Evolutionary conservation across 2,797 vertebrate genomes (phyloP), one percentile per base, ranked within the genome.

Genomic region (Bucorvus abyssinicus): DNA sequence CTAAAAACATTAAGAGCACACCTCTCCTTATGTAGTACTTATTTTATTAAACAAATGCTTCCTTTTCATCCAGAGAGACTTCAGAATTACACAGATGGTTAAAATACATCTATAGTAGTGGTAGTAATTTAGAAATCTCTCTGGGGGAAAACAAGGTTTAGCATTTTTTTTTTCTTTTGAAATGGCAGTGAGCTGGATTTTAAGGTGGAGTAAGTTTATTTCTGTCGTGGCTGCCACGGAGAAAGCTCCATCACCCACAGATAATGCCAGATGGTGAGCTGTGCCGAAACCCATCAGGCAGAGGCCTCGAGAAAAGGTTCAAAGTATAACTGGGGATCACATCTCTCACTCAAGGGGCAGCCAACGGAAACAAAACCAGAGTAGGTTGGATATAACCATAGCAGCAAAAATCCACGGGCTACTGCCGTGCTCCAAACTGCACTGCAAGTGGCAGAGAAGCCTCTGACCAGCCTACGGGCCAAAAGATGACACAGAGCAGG

Each of bases 151-250:
- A 88, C 79, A 96, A 92, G 76, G 64, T 44, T 95, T 92, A 94
- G 87, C 42, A 68, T 76, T 79, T 78, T 90, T 70, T 79, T 77
- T 61, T 20, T 67, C n/a, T 89, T 81, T 84, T 77, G 59, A 84
- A 90, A 83, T 75, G 84, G 84, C 78, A 95, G 50, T 12, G 5
- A 93, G 84, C 61, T 91, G 92, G 78, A 91, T 95, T 96, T 97
- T 94, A 96, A 96, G 95, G 94, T 94, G 94, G 94, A 89, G 45
- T 86, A 76, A 89, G 82, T 89, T 96, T 94, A 86, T 93, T 96
- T 92, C 91, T 92, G 89, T 80, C 6, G 1, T 91, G 82, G 57
- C 84, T 93, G 87, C 95, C 8, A 4, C 89, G 94, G 81, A 84
- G 87, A 91, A 87, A 95, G 34, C 89, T 85, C 68, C 71, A 30